These are phyloP conservation scores for Agonopterix subpropinquella DNA, from an alignment of 2,888 invertebrate genomes.

Conservation along the genomic window DNA sequence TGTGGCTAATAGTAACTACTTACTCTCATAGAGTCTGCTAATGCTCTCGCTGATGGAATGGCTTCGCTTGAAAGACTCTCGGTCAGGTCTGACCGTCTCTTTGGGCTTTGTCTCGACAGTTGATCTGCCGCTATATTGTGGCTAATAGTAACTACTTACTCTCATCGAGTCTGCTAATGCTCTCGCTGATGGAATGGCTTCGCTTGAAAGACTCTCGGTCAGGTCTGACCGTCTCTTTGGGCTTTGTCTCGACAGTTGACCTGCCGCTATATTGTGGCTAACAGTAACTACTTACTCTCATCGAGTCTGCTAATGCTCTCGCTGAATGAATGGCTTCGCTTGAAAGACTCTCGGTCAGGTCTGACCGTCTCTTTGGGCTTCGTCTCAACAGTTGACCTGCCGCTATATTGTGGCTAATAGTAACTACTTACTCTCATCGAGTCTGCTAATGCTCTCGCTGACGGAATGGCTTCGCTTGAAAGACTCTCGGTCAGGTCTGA, in stretches of 20 bases:
- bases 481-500: constrained; percentile 45
- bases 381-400: constrained; percentile 36
- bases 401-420: background rate
- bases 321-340: constrained; percentile 65
- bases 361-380: constrained; percentile 36
- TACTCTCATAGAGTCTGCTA: constrained; percentile 59
- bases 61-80: constrained; percentile 64
- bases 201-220: constrained; percentile 64
- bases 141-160: constrained; percentile 39
- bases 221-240: constrained; percentile 23
- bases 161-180: constrained; percentile 59
- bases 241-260: no score
- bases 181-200: constrained; percentile 67
- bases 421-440: constrained; percentile 57
- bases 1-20: constrained; percentile 23
- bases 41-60: constrained; percentile 69
- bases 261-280: no score
- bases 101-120: constrained; percentile 41
- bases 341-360: constrained; percentile 57
- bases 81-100: constrained; percentile 32
- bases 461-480: constrained; percentile 68
- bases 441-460: constrained; percentile 63
- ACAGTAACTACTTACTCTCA: constrained; percentile 46
- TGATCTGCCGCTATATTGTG: constrained; percentile 21
- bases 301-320: constrained; percentile 62